Evolutionary conservation across 2,113 vertebrate genomes (phyloP), one percentile per base, ranked within the genome.

Genomic region (Gambusia affinis): DNA sequence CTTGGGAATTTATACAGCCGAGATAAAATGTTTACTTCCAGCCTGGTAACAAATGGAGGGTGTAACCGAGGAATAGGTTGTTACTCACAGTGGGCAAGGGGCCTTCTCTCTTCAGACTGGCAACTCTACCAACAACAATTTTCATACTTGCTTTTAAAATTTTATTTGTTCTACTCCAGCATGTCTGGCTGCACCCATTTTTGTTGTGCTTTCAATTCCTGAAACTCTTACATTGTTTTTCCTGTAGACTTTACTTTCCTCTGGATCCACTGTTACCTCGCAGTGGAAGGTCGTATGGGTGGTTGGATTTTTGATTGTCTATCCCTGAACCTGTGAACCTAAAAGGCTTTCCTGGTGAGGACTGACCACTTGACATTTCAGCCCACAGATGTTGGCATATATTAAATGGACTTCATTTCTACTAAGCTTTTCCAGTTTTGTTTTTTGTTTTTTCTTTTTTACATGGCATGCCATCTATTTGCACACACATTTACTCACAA

Each of bases 1-100:
- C 51, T 66, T 11, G 31, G 24, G 24, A 65, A 65, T 65, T 37
- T 51, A 22, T 57, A n/a, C 22, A 57, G 12, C 44, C 3, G 30
- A 69, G 47, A 69, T 69, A 24, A 68, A 67, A 69, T 51, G 67
- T 69, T 57, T 57, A 31, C 51, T 31, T 70, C 10, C 24, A 57
- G 67, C 22, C 44, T 31, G 51, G 47, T 33, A 35, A 57, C 51
- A 60, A 70, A 70, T 60, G 47, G 47, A 70, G 67, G 51, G 27
- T 44, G 64, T 28, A 67, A 39, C 17, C 4, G 24, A 39, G 27
- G 22, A 66, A 14, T 27, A 66, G 30, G 27, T 22, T n/a, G 64
- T 42, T 42, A 65, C 6, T 35, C n/a, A 57, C n/a, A 57, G 22
- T 8, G 47, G 51, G 24, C 22, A n/a, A 10, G 51, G 8, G 8